A percentile compares a stretch with the other conserved stretches of the same genome.
Conservation (phyloP, 2,113 vertebrate species). For the Dicerorhinus sumatrensis region DNA sequence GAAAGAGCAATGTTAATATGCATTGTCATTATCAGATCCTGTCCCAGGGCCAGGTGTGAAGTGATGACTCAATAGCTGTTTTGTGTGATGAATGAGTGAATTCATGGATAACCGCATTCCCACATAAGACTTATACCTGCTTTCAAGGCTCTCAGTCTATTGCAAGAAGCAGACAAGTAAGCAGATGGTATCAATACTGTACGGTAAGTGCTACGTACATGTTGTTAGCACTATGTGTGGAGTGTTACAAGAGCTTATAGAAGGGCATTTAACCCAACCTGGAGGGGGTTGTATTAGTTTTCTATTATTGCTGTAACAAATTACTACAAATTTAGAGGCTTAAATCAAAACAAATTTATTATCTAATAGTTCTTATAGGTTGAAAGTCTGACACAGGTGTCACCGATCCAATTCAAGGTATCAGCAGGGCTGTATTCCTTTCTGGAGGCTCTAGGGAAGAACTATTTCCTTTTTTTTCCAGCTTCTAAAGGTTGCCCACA, state of each 20-base stretch:
- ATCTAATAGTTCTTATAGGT: not conserved
- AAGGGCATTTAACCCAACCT: not conserved
- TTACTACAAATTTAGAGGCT: not conserved
- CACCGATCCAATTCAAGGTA: slow-evolving; percentile 18
- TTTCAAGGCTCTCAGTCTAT: slow-evolving; percentile 24
- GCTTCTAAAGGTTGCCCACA: not conserved
- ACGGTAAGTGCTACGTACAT: not conserved
- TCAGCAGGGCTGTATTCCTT: not conserved
- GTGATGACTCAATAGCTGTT: not conserved
- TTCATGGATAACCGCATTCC: not conserved
- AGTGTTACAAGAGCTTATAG: not conserved
- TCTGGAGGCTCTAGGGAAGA: not conserved
- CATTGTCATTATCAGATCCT: not conserved
- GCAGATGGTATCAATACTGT: not conserved
- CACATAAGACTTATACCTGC: not conserved
- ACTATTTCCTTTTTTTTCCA: not conserved
- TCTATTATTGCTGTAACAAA: not conserved
- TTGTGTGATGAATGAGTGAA: slow-evolving; percentile 29
- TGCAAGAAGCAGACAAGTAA: not conserved
- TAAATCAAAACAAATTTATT: not conserved
- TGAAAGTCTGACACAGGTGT: not conserved
- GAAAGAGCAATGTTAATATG: slow-evolving; percentile 51
- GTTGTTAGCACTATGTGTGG: not conserved
- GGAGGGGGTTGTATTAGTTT: not conserved
- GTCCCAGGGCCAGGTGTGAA: not conserved